Conservation (phyloP, 30 jellyfish, hydroid and myxozoan genomes). For the Cassiopea andromeda region DNA sequence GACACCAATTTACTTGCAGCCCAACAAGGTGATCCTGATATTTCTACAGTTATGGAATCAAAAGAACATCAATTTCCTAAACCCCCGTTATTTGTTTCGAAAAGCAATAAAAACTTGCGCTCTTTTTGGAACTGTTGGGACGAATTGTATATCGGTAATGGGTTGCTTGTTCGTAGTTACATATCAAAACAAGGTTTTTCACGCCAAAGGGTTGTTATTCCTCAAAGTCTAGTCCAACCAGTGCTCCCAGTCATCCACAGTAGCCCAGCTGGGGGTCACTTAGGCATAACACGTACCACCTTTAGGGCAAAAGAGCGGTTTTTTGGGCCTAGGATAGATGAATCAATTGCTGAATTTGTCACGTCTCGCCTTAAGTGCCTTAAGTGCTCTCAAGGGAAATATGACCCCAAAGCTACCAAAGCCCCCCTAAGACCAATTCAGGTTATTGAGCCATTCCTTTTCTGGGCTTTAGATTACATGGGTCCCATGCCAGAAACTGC, state of each 20-base stretch:
- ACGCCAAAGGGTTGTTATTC: not conserved
- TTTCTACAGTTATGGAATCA: too few relatives aligned
- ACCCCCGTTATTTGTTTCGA: not conserved
- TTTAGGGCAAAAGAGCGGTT: not conserved
- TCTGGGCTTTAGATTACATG: slow-evolving; percentile 44
- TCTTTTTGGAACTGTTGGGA: not conserved
- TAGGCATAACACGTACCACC: slow-evolving; percentile 2
- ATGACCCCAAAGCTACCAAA: too few relatives aligned
- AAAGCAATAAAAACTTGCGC: not conserved
- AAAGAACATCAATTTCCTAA: not conserved
- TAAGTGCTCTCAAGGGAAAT: too few relatives aligned
- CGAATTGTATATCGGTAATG: not conserved
- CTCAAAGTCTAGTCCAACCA: not conserved
- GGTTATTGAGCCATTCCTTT: slow-evolving; percentile 41
- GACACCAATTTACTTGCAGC: too few relatives aligned
- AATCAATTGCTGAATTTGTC: not conserved
- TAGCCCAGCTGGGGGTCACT: slow-evolving; percentile 18
- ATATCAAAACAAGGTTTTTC: not conserved
- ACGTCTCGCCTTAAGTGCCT: too few relatives aligned
- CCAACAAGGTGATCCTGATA: too few relatives aligned
- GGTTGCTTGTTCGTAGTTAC: not conserved
- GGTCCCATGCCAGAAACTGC: slow-evolving; percentile 8
- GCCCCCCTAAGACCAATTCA: slow-evolving; percentile 8
- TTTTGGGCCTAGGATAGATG: not conserved
- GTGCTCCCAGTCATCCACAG: slow-evolving; percentile 29